phyloP scores from a whole-genome alignment of 2,113 vertebrate species.

The Caranx melampygus region DNA sequence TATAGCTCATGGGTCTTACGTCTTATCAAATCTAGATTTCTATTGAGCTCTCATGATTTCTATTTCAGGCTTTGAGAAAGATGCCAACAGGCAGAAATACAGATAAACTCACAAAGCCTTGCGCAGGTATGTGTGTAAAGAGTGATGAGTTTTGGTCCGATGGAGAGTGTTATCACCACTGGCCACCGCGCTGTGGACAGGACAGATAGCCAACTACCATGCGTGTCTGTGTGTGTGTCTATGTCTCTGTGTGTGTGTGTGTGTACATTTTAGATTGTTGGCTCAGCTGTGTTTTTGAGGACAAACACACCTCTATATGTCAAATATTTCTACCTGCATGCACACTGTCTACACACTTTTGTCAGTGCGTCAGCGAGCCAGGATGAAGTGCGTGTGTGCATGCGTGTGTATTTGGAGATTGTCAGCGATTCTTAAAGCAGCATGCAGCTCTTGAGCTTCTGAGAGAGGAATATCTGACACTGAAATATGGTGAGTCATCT shows the following conservation, averaged over 20 bases:
- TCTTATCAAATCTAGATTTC: constrained; percentile 43
- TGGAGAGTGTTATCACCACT: constrained; percentile 67
- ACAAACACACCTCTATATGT: constrained; percentile 40
- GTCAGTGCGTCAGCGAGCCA: constrained; percentile 27
- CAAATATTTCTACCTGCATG: constrained; percentile 47
- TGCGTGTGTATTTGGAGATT: constrained; percentile 45
- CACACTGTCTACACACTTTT: constrained; percentile 15
- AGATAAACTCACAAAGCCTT: constrained; percentile 16
- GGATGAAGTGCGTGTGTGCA: constrained; percentile 20
- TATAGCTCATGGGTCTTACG: background rate
- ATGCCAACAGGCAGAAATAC: constrained; percentile 46
- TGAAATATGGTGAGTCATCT: constrained; percentile 74
- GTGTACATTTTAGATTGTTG: constrained; percentile 45
- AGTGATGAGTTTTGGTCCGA: constrained; percentile 66
- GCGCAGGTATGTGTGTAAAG: constrained; percentile 58
- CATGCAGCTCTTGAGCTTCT: constrained; percentile 56
- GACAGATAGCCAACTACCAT: constrained; percentile 66
- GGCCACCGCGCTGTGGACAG: constrained; percentile 68
- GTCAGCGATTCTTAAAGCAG: constrained; percentile 63
- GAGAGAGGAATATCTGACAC: constrained; percentile 61
- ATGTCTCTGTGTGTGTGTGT: background rate
- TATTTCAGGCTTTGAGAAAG: constrained; percentile 50
- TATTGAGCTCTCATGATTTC: constrained; percentile 41
- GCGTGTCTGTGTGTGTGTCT: constrained; percentile 11
- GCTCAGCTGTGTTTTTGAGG: constrained; percentile 69